Percentiles rank a stretch among this genome's conserved stretches.
Evolutionary conservation across 2,888 invertebrate genomes (phyloP).

Genomic region (Cephalotes varians): DNA sequence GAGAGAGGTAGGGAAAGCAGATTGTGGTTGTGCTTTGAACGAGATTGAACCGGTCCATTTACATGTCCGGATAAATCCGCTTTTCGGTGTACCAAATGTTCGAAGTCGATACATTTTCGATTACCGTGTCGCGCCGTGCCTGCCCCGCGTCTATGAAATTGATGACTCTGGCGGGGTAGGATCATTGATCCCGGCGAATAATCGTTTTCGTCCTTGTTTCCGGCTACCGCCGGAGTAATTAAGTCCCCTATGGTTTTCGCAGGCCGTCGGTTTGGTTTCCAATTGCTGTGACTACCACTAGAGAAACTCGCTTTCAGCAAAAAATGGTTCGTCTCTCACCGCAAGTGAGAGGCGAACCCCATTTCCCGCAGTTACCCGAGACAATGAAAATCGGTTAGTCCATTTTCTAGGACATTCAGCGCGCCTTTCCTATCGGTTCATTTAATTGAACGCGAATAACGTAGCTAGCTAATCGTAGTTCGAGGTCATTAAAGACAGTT

Average conservation of each 20-base stretch:
- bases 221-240: constrained; percentile 76
- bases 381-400: constrained; percentile 47
- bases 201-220: constrained; percentile 76
- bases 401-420: constrained; percentile 43
- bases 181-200: constrained; percentile 70
- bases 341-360: constrained; percentile 31
- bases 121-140: constrained; percentile 22
- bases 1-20: background rate
- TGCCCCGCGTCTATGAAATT: constrained; percentile 57
- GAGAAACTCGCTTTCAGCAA: constrained; percentile 56
- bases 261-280: constrained; percentile 73
- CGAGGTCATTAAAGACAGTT: constrained; percentile 16
- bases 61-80: constrained; percentile 39
- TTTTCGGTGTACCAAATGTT: constrained; percentile 30
- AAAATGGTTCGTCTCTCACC: constrained; percentile 43
- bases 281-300: constrained; percentile 77
- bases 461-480: constrained; percentile 1
- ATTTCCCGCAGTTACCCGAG: constrained; percentile 41
- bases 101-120: constrained; percentile 52
- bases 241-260: constrained; percentile 79
- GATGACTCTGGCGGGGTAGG: constrained; percentile 62
- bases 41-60: constrained; percentile 40
- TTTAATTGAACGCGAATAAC: constrained; percentile 44
- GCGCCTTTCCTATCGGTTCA: constrained; percentile 23
- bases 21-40: constrained; percentile 25